phyloP scores from a whole-genome alignment of 2,113 vertebrate genomes.

The Macrotus californicus region DNA sequence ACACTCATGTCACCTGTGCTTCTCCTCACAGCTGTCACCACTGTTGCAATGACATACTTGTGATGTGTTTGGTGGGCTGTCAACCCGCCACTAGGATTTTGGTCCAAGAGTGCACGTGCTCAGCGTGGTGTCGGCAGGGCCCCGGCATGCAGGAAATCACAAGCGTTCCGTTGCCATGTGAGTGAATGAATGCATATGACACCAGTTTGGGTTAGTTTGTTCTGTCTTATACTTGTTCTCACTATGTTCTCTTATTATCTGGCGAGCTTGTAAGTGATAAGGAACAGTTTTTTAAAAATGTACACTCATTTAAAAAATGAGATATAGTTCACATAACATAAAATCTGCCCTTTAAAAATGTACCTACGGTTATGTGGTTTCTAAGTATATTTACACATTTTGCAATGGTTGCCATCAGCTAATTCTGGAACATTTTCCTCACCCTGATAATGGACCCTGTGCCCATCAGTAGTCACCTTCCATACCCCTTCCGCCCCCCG shows the following conservation, averaged over 20 bases:
- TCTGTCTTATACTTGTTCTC: neutral
- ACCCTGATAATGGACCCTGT: neutral
- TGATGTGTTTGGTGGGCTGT: neutral
- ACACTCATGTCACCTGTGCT: neutral
- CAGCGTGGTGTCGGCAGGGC: rapidly evolving
- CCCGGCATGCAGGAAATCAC: rapidly evolving
- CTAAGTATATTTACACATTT: neutral
- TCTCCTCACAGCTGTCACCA: neutral
- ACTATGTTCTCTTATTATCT: neutral
- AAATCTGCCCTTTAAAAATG: neutral
- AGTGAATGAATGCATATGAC: neutral
- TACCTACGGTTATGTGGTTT: neutral
- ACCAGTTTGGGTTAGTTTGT: neutral
- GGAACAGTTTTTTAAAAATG: neutral
- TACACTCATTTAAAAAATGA: neutral
- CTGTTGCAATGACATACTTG: neutral
- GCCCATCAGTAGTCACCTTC: too few species aligned
- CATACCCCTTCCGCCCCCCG: rapidly evolving
- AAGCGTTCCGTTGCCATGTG: neutral
- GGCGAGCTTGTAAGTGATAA: neutral
- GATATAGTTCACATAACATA: neutral
- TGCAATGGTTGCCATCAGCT: neutral
- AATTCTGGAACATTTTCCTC: neutral
- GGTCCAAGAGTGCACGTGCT: too few species aligned
- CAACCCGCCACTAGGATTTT: rapidly evolving